phyloP scores from a whole-genome alignment of 2,113 vertebrate species.

The Semicossyphus pulcher region DNA sequence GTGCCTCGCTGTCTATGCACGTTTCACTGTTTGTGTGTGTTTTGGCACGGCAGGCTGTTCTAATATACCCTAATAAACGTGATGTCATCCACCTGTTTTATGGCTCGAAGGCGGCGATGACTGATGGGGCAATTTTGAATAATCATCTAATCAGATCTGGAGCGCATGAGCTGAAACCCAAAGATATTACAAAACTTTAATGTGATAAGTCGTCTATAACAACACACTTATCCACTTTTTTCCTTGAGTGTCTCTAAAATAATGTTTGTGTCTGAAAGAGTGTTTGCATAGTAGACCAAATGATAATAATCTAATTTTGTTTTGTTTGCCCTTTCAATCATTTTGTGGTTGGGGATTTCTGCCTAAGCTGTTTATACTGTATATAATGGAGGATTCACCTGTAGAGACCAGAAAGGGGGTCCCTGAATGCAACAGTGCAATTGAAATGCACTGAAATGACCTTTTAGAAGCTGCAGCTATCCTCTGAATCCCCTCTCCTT shows the following conservation, averaged over 20 bases:
- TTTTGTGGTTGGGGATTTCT: conserved; percentile 4
- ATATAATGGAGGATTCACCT: conserved; percentile 29
- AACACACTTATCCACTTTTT: background rate
- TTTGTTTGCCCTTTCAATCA: conserved; percentile 37
- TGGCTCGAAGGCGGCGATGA: conserved; percentile 33
- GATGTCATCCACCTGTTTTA: conserved; percentile 68
- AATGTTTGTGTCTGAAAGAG: conserved; percentile 35
- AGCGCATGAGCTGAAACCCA: conserved; percentile 45
- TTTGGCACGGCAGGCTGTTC: conserved; percentile 41
- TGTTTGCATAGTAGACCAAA: conserved; percentile 33
- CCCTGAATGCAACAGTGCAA: conserved; percentile 26
- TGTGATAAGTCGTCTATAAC: conserved; percentile 41
- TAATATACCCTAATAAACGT: conserved; percentile 58
- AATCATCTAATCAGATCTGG: conserved; percentile 74
- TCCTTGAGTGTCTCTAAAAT: conserved; percentile 18
- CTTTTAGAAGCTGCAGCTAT: background rate
- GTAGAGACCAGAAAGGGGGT: background rate
- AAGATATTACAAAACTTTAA: conserved; percentile 37
- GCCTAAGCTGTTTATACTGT: background rate
- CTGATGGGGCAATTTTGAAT: conserved; percentile 66
- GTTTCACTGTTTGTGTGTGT: conserved; percentile 32
- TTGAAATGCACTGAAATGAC: conserved; percentile 5
- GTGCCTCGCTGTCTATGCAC: background rate
- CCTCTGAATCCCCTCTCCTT: conserved; percentile 23
- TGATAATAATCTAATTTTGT: conserved; percentile 34